These are phyloP conservation scores for Cervus canadensis DNA, from an alignment of 2,113 vertebrate species.

Conservation along the genomic window DNA sequence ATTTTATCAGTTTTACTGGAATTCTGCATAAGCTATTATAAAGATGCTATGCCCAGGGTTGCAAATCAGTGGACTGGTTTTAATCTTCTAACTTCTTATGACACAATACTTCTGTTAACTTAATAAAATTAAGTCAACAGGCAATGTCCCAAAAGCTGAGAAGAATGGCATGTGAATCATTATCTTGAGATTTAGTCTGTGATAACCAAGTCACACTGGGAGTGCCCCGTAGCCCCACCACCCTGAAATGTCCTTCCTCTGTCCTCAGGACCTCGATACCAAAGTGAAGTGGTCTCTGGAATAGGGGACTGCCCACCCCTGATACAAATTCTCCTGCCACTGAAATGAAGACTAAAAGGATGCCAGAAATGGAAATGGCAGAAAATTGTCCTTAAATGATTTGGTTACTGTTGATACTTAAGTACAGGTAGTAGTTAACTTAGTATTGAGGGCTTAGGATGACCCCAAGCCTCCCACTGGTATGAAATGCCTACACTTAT, in stretches of 20 bases:
- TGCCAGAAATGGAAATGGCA: neutral
- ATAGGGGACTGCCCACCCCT: neutral
- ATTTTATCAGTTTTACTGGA: neutral
- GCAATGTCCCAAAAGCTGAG: neutral
- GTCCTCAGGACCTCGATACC: neutral
- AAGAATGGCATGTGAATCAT: neutral
- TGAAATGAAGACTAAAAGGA: constrained; percentile 14
- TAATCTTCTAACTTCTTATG: neutral
- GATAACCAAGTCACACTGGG: neutral
- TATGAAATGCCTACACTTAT: neutral
- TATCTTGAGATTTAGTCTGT: neutral
- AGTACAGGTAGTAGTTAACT: neutral
- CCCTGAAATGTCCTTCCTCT: neutral
- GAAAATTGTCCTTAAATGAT: neutral
- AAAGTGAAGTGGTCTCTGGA: neutral
- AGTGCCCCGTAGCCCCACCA: neutral
- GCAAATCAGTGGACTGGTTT: neutral
- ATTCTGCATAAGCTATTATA: neutral
- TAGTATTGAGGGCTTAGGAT: neutral
- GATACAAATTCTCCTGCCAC: neutral
- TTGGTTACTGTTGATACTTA: neutral
- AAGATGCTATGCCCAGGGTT: neutral
- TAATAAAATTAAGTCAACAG: neutral
- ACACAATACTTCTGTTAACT: neutral
- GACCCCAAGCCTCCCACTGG: neutral